These are phyloP conservation scores for Drosophila mettleri DNA, from an alignment of 2,888 invertebrate species.

Conservation along the genomic window DNA sequence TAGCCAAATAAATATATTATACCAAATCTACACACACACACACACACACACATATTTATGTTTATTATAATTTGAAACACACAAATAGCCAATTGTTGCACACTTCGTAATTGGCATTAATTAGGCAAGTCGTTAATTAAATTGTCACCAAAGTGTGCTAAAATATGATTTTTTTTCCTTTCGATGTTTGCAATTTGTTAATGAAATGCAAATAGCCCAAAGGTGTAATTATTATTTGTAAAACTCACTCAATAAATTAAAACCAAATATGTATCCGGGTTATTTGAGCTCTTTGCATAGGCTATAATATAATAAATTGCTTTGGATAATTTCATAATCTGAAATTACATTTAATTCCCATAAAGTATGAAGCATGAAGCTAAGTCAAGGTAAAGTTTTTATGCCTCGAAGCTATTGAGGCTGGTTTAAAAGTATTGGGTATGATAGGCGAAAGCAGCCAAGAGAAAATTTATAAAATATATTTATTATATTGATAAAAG, in stretches of 20 bases:
- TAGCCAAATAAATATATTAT: slow-evolving; percentile 2
- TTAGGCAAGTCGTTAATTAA: slow-evolving; percentile 61
- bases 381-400: background rate
- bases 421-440: too few species aligned
- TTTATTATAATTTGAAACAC: slow-evolving; percentile 45
- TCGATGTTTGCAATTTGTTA: slow-evolving; percentile 5
- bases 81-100: slow-evolving; percentile 65
- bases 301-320: background rate
- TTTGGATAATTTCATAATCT: background rate
- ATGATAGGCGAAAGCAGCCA: too few species aligned
- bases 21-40: slow-evolving; percentile 12
- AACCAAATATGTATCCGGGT: background rate
- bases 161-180: slow-evolving; percentile 5
- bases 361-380: too few species aligned
- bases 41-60: slow-evolving; percentile 17
- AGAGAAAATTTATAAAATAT: too few species aligned
- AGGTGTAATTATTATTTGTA: slow-evolving; percentile 18
- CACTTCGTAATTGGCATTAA: slow-evolving; percentile 21
- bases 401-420: too few species aligned
- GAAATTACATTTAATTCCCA: background rate
- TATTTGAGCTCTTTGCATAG: background rate
- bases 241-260: slow-evolving; percentile 2
- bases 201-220: slow-evolving; percentile 5
- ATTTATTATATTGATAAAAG: too few species aligned
- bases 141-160: slow-evolving; percentile 50